Evolutionary conservation across 2,888 invertebrate genomes (phyloP).

Genomic region (Litoditis marina): DNA sequence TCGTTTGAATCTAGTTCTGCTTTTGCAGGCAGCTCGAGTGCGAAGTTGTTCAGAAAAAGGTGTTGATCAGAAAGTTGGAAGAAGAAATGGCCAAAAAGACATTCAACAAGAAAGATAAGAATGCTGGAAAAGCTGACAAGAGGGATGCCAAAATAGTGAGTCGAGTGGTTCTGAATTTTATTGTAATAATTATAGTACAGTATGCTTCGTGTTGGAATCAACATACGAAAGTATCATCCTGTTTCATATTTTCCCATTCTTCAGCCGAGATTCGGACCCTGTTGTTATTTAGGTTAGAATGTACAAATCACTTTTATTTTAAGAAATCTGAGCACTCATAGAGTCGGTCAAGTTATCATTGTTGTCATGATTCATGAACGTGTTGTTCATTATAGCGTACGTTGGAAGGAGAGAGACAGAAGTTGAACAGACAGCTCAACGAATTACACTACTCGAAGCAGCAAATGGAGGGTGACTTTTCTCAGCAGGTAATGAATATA

Average conservation of each 20-base stretch:
- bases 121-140: constrained; percentile 72
- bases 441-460: too few species aligned
- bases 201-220: too few species aligned
- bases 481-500: too few species aligned
- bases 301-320: not conserved
- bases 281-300: constrained; percentile 72
- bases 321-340: too few species aligned
- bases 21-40: constrained; percentile 33
- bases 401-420: constrained; percentile 9
- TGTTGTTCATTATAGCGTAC: constrained; percentile 4
- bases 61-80: constrained; percentile 77
- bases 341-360: too few species aligned
- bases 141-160: constrained; percentile 85
- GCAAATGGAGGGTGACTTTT: too few species aligned
- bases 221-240: constrained; percentile 76
- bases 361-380: not conserved
- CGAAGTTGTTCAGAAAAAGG: constrained; percentile 36
- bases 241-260: too few species aligned
- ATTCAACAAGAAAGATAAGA: constrained; percentile 67
- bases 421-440: constrained; percentile 3
- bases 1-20: too few species aligned
- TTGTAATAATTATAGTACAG: too few species aligned
- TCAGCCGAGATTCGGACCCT: too few species aligned
- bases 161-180: not conserved
- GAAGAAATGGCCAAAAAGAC: constrained; percentile 93